Conservation (phyloP, 2,797 vertebrate genomes). For the Antennarius maculatus region DNA sequence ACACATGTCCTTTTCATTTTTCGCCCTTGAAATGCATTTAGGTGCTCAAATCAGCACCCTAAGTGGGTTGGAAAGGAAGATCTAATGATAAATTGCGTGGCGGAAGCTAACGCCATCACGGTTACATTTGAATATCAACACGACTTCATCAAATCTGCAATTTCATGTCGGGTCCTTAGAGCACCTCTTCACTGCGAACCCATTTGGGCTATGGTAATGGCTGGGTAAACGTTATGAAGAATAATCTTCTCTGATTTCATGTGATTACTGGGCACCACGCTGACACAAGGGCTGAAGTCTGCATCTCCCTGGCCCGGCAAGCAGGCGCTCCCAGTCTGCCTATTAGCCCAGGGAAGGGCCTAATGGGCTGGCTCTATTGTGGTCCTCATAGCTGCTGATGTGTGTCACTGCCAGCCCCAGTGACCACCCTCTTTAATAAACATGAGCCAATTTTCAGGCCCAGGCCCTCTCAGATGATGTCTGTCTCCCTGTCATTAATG, state of each 20-base stretch:
- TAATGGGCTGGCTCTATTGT: conserved; percentile 84
- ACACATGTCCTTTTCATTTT: conserved; percentile 74
- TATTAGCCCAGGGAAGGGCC: conserved; percentile 82
- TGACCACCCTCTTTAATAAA: conserved; percentile 84
- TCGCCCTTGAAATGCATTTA: conserved; percentile 74
- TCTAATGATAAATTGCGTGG: conserved; percentile 74
- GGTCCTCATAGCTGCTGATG: conserved; percentile 75
- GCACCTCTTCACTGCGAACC: conserved; percentile 79
- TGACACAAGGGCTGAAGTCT: conserved; percentile 81
- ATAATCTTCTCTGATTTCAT: conserved; percentile 88
- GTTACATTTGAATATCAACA: conserved; percentile 80
- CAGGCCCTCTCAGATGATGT: conserved; percentile 75
- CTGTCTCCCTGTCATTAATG: conserved; percentile 67
- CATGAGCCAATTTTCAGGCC: conserved; percentile 80
- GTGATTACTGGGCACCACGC: conserved; percentile 82
- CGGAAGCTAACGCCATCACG: conserved; percentile 57
- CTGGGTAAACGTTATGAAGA: conserved; percentile 86
- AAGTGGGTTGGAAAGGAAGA: conserved; percentile 71
- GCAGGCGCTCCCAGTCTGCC: conserved; percentile 73
- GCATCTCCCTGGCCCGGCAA: conserved; percentile 73
- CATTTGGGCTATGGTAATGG: conserved; percentile 83
- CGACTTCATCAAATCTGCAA: conserved; percentile 82
- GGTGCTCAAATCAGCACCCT: conserved; percentile 70
- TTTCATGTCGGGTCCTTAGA: conserved; percentile 75
- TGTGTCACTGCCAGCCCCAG: conserved; percentile 72